These are phyloP conservation scores for Microcebus griseorufus DNA, from an alignment of 2,113 vertebrate species.

Conservation along the genomic window DNA sequence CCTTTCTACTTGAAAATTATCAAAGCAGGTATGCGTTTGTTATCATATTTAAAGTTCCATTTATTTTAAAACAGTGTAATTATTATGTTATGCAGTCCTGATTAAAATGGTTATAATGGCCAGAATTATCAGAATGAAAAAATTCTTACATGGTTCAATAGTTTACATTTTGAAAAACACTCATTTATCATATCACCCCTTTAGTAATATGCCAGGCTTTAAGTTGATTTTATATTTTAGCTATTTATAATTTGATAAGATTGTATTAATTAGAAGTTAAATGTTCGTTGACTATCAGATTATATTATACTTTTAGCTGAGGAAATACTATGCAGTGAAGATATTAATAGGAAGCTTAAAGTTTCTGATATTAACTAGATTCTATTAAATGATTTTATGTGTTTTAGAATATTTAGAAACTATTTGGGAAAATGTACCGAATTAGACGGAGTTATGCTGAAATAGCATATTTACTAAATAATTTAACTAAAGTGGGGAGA, in stretches of 20 bases:
- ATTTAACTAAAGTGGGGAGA: conserved; percentile 20
- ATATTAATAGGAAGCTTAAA: conserved; percentile 46
- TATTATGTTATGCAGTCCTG: neutral
- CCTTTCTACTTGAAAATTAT: conserved; percentile 48
- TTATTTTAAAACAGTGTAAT: conserved; percentile 30
- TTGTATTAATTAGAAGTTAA: conserved; percentile 60
- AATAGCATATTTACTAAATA: conserved; percentile 59
- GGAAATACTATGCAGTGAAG: conserved; percentile 57
- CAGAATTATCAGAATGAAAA: neutral
- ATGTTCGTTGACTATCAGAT: conserved; percentile 64
- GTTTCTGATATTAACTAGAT: conserved; percentile 71
- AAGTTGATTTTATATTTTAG: conserved; percentile 31
- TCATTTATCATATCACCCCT: conserved; percentile 23
- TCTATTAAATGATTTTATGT: conserved; percentile 61
- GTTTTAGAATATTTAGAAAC: conserved; percentile 73
- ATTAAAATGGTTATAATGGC: conserved; percentile 19
- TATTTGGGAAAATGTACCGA: conserved; percentile 76
- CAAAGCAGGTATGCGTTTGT: neutral
- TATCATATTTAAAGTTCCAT: conserved; percentile 23
- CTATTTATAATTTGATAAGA: conserved; percentile 29
- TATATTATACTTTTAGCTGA: conserved; percentile 59
- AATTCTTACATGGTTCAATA: neutral
- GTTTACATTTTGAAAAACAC: conserved; percentile 65
- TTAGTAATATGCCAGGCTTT: conserved; percentile 45
- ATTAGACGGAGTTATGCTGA: conserved; percentile 71